Conservation (phyloP, 2,113 vertebrate genomes). For the Muntiacus muntjak region DNA sequence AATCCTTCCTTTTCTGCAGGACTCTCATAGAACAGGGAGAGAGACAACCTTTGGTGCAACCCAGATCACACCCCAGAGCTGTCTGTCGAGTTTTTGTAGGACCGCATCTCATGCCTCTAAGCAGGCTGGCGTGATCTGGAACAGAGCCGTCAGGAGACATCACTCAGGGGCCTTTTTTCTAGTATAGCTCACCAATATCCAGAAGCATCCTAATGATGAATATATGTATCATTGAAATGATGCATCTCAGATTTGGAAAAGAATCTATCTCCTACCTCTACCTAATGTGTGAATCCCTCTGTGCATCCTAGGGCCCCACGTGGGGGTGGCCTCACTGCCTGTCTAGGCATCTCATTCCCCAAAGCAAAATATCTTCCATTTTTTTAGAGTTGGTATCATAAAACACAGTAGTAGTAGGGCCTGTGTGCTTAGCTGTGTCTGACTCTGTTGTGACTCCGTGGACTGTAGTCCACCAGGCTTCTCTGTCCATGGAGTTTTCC, state of each 20-base stretch:
- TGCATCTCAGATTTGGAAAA: not conserved
- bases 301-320: not conserved
- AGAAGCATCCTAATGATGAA: not conserved
- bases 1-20: not conserved
- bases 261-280: not conserved
- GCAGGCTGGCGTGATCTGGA: not conserved
- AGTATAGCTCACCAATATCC: not conserved
- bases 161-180: not conserved
- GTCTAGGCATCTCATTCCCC: not conserved
- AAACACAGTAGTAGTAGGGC: not conserved
- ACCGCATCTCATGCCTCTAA: not conserved
- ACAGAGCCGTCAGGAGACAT: not conserved
- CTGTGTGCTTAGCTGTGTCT: not conserved
- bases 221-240: not conserved
- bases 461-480: not conserved
- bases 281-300: not conserved
- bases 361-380: not conserved
- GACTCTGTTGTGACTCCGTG: not conserved
- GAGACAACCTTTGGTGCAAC: not conserved
- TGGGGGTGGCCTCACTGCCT: not conserved
- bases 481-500: not conserved
- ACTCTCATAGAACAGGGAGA: not conserved
- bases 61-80: not conserved
- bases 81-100: not conserved
- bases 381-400: not conserved